Base-by-base conservation (phyloP, 2,113 vertebrate species). In the Pelvicachromis taeniatus region DNA sequence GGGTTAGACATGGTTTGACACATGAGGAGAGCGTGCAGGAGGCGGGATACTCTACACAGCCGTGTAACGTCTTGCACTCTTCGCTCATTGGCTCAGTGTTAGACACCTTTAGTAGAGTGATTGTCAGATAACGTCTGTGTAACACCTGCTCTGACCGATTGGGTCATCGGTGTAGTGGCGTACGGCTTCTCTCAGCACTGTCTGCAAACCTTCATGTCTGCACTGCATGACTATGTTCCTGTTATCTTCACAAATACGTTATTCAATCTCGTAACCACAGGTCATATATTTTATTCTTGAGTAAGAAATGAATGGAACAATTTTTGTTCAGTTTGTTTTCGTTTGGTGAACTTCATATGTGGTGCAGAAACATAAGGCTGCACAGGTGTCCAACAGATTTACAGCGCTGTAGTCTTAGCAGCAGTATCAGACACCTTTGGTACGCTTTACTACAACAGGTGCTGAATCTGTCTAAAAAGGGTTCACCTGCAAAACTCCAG, bases 81-180 rank as follows among this genome's bases (percentile, higher is more conserved):
- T 70, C 21, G 26, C 38, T 26, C 13, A 10, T 4, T 26, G 38
- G 13, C n/a, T 65, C 35, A 40, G 9, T 40, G 13, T 65, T 40
- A 65, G 35, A 40, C 11, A 40, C 35, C 21, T 23, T 31, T 17
- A 0, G 48, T 52, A 19, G 48, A 50, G 14, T 3, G 17, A 17
- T 19, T 38, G 7, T 65, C 21, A 40, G 61, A 40, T 14, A 12
- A 0, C 0, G 6, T n/a, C 61, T 8, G 33, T 21, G 7, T 65
- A 40, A 65, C 40, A 21, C 19, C 33, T 8, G 33, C 19, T 65
- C 33, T 40, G 33, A 65, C 35, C 0, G 2, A 65, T 21, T 65
- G 11, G 40, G 61, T 63, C 59, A 65, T 40, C 19, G 13, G 61
- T 13, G 19, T 13, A 14, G 33, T 65, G 6, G 10, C 19, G 17